Conservation (phyloP, 2,113 vertebrate genomes). For the Atractosteus spatula region DNA sequence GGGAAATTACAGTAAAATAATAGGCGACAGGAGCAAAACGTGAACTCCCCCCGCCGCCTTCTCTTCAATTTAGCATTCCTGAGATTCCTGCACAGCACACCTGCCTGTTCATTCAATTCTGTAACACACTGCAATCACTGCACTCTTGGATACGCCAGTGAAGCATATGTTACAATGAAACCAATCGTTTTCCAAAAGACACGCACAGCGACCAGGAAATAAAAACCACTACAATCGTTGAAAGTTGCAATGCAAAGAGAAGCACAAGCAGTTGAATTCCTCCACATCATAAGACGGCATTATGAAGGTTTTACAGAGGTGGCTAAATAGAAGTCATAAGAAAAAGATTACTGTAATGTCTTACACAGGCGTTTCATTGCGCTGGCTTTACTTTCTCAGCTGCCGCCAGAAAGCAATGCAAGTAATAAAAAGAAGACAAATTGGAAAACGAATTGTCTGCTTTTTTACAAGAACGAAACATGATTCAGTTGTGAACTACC, state of each 20-base stretch:
- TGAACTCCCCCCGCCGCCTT: constrained; percentile 32
- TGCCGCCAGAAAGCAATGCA: neutral
- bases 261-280: neutral
- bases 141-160: neutral
- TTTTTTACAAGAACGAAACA: too few relatives aligned
- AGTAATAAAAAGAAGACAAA: neutral
- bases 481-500: too few relatives aligned
- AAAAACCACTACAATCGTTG: neutral
- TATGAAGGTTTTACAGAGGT: constrained; percentile 37
- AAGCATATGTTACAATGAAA: constrained; percentile 29
- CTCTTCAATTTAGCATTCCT: constrained; percentile 68
- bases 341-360: constrained; percentile 38
- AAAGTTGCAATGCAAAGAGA: constrained; percentile 23
- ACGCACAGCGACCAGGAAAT: too few relatives aligned
- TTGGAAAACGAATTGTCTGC: neutral
- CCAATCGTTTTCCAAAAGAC: constrained; percentile 10
- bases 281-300: constrained; percentile 14
- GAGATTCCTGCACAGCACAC: constrained; percentile 75
- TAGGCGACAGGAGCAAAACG: constrained; percentile 11
- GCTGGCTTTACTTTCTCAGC: neutral
- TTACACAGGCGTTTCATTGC: constrained; percentile 28
- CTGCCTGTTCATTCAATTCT: constrained; percentile 55
- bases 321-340: constrained; percentile 40
- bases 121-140: neutral
- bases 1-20: neutral